Base-by-base conservation (phyloP, 2,888 invertebrate species). In the Drepana falcataria region DNA sequence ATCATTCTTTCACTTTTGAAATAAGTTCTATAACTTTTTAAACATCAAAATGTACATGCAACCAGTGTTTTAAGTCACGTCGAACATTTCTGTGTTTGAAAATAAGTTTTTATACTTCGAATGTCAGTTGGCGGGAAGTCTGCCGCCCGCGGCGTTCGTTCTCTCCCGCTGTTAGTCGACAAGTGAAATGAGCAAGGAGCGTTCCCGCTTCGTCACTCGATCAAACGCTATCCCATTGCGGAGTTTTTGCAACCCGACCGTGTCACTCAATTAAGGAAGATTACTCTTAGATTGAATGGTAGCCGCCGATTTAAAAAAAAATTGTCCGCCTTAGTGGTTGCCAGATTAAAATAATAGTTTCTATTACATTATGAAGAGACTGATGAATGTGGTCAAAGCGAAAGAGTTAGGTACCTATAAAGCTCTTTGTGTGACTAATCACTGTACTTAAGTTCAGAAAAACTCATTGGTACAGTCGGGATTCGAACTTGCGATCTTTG, bases 131-230 rank as follows among this genome's bases (percentile, higher is more conserved):
- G 64, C 61, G 60, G 62, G 60, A 59, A 55, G 54, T 55, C 59
- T 62, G 68, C 57, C 65, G 68, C 57, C 48, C 66, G 66, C 72
- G 75, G 74, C 85, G 80, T 71, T 72, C 80, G 77, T 61, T 73
- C 82, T 49, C 68, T 57, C 56, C 73, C 72, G 67, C 75, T 68
- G 69, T 75, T 71, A 69, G 68, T 73, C 72, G 76, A 75, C 79
- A 81, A 87, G 76, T 87, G 87, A 79, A 77, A 71, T 68, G 69
- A 61, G 63, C 71, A 71, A 71, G 71, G 73, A 75, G 66, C 71
- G 69, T 60, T 81, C 81, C 80, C 73, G 66, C 68, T 58, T 66
- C 63, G 66, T 63, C 63, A 62, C 60, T 62, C 60, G 64, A 70
- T 68, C 70, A 74, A 68, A 65, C 67, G 71, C 61, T 71, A 71